Evolutionary conservation across 1,140 invertebrate species (phyloP), one percentile per base, ranked within the genome.

Genomic region (Pseudomyrmex pallidus): DNA sequence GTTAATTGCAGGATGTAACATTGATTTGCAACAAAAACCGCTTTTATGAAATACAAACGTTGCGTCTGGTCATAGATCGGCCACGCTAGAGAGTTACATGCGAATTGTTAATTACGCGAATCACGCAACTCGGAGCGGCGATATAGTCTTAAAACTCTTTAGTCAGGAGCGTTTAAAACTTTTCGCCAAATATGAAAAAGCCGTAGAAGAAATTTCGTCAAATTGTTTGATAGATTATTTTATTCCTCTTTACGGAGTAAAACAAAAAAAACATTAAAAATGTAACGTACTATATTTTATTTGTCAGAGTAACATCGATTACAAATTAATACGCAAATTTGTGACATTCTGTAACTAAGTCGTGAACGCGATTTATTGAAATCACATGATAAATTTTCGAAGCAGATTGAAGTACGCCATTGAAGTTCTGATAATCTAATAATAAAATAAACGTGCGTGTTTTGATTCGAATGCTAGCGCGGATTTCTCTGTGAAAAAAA

Each of bases 331-430:
- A 13, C n/a, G 9, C 1, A 7, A 64, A 2, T 77, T 62, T n/a
- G 7, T 46, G 20, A 48, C 8, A 1, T 48, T 48, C 46, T 50
- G 13, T 63, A 54, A 8, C 13, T 64, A n/a, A 64, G n/a, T 9
- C n/a, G 44, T 52, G 7, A 25, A 25, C 25, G 25, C 25, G 25
- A 3, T 54, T 67, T 1, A 20, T 20, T 8, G 17, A 54, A 54
- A 66, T 52, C 8, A 68, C 1, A n/a, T 12, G 4, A 68, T 83
- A 0, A 85, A 52, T 44, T 70, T 68, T n/a, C 77, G 25, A 8
- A 89, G 63, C n/a, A 89, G 56, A 59, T 89, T 89, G 15, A 89
- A 76, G n/a, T 87, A 89, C 4, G 59, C 86, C 63, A 86, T 48
- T 1, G 87, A 85, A 20, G 85, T 54, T 74, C 54, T 89, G 13